Evolutionary conservation across 2,113 vertebrate species (phyloP).

Genomic region (Grammatotria lemairii): DNA sequence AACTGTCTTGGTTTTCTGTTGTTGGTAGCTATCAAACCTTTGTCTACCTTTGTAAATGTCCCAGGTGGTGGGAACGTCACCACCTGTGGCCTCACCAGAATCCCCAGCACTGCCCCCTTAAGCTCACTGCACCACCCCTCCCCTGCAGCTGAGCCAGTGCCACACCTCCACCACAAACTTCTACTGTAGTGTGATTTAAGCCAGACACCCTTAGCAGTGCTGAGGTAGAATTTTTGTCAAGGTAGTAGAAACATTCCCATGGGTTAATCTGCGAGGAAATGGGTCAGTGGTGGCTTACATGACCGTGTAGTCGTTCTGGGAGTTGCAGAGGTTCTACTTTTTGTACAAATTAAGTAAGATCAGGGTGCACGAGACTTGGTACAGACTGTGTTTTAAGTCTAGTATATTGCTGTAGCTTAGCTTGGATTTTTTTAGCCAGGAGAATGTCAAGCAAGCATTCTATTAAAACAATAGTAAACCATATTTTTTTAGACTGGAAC

Average conservation of each 20-base stretch:
- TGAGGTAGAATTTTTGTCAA: neutral
- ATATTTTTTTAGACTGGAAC: constrained; percentile 5
- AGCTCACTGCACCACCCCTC: neutral
- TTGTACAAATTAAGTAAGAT: constrained; percentile 4
- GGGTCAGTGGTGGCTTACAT: constrained; percentile 28
- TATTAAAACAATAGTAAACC: neutral
- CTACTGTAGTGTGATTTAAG: neutral
- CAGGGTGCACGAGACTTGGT: neutral
- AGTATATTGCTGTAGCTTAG: neutral
- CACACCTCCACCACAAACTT: neutral
- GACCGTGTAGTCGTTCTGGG: neutral
- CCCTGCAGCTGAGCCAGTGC: neutral
- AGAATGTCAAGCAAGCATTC: neutral
- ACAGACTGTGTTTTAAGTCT: neutral
- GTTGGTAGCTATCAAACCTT: neutral
- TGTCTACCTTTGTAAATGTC: neutral
- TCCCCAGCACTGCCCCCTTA: neutral
- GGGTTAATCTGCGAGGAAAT: constrained; percentile 20
- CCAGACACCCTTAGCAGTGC: neutral
- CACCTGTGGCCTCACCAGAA: neutral
- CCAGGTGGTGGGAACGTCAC: rapidly evolving
- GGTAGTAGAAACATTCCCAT: neutral
- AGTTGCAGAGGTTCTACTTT: neutral
- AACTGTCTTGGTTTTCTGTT: neutral
- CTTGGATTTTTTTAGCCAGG: neutral